Base-by-base conservation (phyloP, 2,888 invertebrate genomes). In the Esperia sulphurella region DNA sequence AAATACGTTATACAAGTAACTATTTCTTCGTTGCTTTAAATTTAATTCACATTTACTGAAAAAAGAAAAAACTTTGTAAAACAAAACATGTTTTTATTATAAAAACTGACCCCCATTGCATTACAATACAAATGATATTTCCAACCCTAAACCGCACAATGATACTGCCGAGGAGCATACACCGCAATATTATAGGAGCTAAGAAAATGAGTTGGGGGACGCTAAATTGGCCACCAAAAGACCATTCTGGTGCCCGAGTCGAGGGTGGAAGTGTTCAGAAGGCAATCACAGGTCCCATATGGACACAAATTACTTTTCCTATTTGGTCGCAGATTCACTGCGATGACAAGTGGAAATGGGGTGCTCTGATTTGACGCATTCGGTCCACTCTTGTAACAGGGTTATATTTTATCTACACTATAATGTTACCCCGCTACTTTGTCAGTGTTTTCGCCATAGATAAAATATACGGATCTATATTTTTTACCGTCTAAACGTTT, bases 201-300 rank as follows among this genome's bases (percentile, higher is more conserved):
- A 75, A 81, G 79, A 70, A 80, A 78, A 79, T 78, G 71, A 74
- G 72, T 68, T 66, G 71, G 72, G 77, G 78, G 71, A 64, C 63
- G 57, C 51, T 55, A 72, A 80, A 81, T 83, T 74, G 79, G 73
- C 79, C 71, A 73, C 75, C 73, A 79, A 82, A 79, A 82, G 79
- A 78, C 75, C 70, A 79, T 78, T 75, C 65, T 62, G 63, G 58
- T 59, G 63, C 57, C 61, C 60, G 68, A 21, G 71, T 69, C 66
- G 73, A 76, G 81, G 84, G 81, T 73, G 72, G 62, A 65, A 76
- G 78, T 79, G 74, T 79, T 84, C 77, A 72, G 79, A 76, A 83
- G 84, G 85, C 85, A 87, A 88, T 88, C 86, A 84, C 80, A 63
- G 79, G 79, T 80, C 84, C 87, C 89, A 89, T 89, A 89, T 89